A percentile compares a stretch with the other conserved stretches of the same genome.
These are phyloP conservation scores for Gisinianus flammeolus DNA, from an alignment of 2,888 invertebrate species.

Conservation along the genomic window DNA sequence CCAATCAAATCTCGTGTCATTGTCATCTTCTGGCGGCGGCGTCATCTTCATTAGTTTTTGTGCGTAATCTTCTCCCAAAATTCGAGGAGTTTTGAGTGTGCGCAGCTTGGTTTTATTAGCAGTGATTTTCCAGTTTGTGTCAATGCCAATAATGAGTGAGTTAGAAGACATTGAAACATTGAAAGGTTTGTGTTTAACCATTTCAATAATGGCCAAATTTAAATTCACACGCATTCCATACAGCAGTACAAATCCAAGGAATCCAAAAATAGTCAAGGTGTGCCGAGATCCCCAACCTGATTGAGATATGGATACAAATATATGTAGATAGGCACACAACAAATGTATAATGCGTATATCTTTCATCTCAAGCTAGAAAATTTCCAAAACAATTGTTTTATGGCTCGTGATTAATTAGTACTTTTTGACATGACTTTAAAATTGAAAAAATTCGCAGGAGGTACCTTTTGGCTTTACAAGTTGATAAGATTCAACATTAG, in stretches of 20 bases:
- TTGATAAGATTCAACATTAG: no score
- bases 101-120: background rate
- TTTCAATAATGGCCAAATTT: conserved; percentile 16
- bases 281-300: conserved; percentile 53
- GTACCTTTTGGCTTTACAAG: conserved; percentile 4
- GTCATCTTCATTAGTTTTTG: background rate
- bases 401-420: background rate
- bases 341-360: background rate
- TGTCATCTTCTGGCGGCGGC: background rate
- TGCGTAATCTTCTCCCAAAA: background rate
- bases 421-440: background rate
- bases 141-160: background rate
- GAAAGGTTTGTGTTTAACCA: background rate
- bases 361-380: no score
- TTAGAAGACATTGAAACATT: background rate
- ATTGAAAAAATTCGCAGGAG: no score
- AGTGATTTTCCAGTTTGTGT: background rate
- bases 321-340: background rate
- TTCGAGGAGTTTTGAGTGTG: background rate
- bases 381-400: background rate
- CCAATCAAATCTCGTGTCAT: conserved; percentile 57
- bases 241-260: conserved; percentile 16
- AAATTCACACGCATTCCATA: conserved; percentile 24
- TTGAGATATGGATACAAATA: no score
- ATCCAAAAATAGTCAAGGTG: conserved; percentile 48